Conservation (phyloP, 1,140 invertebrate genomes). For the Dreissena polymorpha region DNA sequence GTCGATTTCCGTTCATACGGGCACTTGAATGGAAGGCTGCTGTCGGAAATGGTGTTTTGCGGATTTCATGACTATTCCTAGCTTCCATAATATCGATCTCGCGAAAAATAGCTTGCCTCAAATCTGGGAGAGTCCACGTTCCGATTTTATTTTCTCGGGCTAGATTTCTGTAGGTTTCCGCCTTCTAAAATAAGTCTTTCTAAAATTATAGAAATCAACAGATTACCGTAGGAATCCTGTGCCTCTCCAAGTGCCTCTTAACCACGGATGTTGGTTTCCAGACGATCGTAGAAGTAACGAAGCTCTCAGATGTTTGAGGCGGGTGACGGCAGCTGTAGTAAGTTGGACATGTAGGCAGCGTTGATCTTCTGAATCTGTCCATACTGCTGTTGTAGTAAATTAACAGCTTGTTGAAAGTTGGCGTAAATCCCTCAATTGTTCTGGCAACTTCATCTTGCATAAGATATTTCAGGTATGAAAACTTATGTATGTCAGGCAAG, state of each 20-base stretch:
- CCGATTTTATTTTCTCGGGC: background rate
- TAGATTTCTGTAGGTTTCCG: background rate
- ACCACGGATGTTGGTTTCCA: background rate
- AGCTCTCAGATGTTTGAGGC: background rate
- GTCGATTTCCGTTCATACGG: too few species aligned
- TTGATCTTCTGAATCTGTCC: background rate
- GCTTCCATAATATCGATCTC: too few species aligned
- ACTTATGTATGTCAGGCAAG: slow-evolving; percentile 23
- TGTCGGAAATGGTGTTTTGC: too few species aligned
- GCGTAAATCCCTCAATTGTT: background rate
- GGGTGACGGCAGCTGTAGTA: background rate
- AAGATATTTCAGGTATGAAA: slow-evolving; percentile 12
- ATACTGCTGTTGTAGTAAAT: background rate
- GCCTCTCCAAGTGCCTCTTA: background rate
- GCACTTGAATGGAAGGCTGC: too few species aligned
- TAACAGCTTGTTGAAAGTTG: background rate
- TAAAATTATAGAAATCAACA: slow-evolving; percentile 8
- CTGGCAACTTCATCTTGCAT: background rate
- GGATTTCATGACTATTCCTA: too few species aligned
- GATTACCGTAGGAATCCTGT: slow-evolving; percentile 14
- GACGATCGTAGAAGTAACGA: background rate
- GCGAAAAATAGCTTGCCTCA: too few species aligned
- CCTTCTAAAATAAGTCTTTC: background rate
- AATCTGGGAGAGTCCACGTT: too few species aligned
- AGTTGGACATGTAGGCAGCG: background rate